phyloP scores from a whole-genome alignment of 2,797 vertebrate genomes.

The Cryptoprocta ferox region DNA sequence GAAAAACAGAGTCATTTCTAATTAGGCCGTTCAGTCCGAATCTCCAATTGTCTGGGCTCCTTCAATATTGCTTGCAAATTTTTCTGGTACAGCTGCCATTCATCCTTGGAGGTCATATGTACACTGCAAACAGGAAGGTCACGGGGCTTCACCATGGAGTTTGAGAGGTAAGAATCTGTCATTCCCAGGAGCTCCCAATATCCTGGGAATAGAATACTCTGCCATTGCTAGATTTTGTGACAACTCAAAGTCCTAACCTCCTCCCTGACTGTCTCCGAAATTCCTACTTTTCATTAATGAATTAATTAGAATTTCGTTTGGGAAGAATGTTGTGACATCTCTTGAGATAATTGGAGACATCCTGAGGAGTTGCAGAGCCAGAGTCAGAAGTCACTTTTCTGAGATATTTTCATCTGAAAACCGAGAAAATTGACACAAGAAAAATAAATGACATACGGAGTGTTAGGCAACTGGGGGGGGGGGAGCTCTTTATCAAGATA shows the following conservation, averaged over 20 bases:
- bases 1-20: background rate
- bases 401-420: conserved; percentile 57
- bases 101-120: background rate
- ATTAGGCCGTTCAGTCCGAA: background rate
- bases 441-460: conserved; percentile 56
- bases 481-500: background rate
- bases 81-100: background rate
- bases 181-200: background rate
- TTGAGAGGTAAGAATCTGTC: background rate
- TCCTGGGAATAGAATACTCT: background rate
- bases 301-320: conserved; percentile 60
- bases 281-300: conserved; percentile 49
- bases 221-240: conserved; percentile 3
- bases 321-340: conserved; percentile 32
- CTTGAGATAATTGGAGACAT: conserved; percentile 57
- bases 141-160: background rate
- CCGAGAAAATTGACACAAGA: conserved; percentile 54
- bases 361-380: background rate
- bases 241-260: background rate
- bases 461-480: background rate
- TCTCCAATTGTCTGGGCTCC: background rate
- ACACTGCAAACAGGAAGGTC: background rate
- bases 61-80: background rate
- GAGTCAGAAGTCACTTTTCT: background rate
- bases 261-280: background rate